phyloP scores from a whole-genome alignment of 2,888 invertebrate species.

The Hirtodrosophila histrioides region DNA sequence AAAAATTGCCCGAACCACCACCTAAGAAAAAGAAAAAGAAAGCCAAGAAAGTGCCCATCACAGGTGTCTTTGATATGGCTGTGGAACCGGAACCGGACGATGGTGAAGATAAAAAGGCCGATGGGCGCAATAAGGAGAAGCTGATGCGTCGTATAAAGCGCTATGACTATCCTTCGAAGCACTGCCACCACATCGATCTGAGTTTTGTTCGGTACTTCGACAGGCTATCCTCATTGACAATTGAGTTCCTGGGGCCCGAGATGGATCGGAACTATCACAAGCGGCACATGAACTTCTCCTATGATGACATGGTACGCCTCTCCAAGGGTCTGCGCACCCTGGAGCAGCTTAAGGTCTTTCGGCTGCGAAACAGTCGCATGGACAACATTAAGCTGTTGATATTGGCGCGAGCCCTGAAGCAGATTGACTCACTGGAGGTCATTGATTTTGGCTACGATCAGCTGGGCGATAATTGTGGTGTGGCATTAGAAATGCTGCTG shows the following conservation, averaged over 20 bases:
- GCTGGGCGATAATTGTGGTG: slow-evolving; percentile 71
- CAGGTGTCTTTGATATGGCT: slow-evolving; percentile 52
- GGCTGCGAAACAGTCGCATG: slow-evolving; percentile 79
- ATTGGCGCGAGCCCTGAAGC: slow-evolving; percentile 56
- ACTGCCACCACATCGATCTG: slow-evolving; percentile 80
- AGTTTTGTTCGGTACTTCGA: slow-evolving; percentile 71
- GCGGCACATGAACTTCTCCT: slow-evolving; percentile 76
- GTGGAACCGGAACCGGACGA: slow-evolving; percentile 64
- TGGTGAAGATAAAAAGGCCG: slow-evolving; percentile 45
- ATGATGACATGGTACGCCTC: slow-evolving; percentile 70
- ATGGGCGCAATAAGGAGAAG: slow-evolving; percentile 63
- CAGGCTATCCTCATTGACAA: slow-evolving; percentile 57
- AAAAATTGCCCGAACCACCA: background rate
- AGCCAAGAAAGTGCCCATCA: slow-evolving; percentile 7
- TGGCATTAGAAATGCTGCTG: slow-evolving; percentile 61
- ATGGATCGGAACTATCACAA: slow-evolving; percentile 66
- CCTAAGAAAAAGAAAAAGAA: slow-evolving; percentile 14
- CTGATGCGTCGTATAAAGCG: slow-evolving; percentile 34
- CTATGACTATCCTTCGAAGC: slow-evolving; percentile 69
- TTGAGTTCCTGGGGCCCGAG: slow-evolving; percentile 78
- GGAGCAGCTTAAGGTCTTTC: slow-evolving; percentile 63
- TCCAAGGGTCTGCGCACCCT: slow-evolving; percentile 62
- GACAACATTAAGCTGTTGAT: slow-evolving; percentile 68
- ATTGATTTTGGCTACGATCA: slow-evolving; percentile 78
- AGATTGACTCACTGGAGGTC: slow-evolving; percentile 55